Evolutionary conservation across 2,113 vertebrate genomes (phyloP), one percentile per base, ranked within the genome.

Genomic region (Nesoenas mayeri): DNA sequence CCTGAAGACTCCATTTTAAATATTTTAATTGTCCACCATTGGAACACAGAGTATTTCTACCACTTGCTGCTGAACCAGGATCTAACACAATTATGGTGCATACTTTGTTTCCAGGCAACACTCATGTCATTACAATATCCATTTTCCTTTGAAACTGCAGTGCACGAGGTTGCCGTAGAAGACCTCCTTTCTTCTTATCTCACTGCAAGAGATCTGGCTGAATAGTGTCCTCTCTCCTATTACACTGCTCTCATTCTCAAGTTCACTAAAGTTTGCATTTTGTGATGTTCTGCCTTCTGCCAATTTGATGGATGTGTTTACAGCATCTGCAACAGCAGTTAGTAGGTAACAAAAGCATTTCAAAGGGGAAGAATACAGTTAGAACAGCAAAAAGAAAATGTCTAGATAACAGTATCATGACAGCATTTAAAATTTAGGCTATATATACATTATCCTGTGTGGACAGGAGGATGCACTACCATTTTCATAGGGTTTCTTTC

Each of bases 241-340:
- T 40, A 62, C 17, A 28, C 16, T 61, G 31, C 18, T 95, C 20
- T 34, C 36, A n/a, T 42, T 77, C n/a, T 50, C n/a, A 83, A 50
- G 40, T 21, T 29, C 64, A 60, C 60, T 58, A 1, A 79, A 85
- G 29, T 71, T 62, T 42, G 42, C 81, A 60, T 93, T 74, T 51
- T 79, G 44, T 79, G 25, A 82, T 62, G 66, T 44, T 92, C 88
- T 58, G 60, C 58, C 73, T 67, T 89, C 51, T 88, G 89, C 84
- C 89, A 85, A 34, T 58, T 85, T 78, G 77, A 92, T n/a, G 85
- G 91, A 87, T 83, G 71, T 24, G 38, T 84, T 91, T 91, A 89
- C 51, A 93, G 79, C 44, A 54, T 58, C 66, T 91, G 10, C 88
- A 79, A n/a, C 28, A 91, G 86, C 42, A 24, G 3, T 51, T 29